Evolutionary conservation across 2,797 vertebrate species (phyloP).

Genomic region (Betta splendens): DNA sequence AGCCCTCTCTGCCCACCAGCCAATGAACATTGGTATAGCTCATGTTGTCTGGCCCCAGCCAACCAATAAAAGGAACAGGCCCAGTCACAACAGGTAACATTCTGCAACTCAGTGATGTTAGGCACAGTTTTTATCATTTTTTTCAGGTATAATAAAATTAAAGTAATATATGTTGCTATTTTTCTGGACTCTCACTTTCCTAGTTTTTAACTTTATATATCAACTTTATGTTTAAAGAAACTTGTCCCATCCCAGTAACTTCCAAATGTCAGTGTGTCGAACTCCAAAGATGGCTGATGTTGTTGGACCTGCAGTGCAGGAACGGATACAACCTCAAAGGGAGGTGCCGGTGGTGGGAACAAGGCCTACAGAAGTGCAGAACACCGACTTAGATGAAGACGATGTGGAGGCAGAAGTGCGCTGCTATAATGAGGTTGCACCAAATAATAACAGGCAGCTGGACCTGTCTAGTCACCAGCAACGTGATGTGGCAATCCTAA

Average conservation of each 20-base stretch:
- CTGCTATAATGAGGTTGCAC: conserved; percentile 76
- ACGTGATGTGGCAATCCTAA: conserved; percentile 85
- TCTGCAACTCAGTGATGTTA: not conserved
- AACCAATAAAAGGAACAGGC: conserved; percentile 89
- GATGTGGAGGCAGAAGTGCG: conserved; percentile 66
- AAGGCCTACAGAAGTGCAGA: conserved; percentile 62
- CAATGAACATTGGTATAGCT: conserved; percentile 94
- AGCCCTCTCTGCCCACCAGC: conserved; percentile 89
- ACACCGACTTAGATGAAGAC: conserved; percentile 68
- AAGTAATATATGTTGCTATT: no score
- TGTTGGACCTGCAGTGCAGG: conserved; percentile 78
- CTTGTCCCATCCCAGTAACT: conserved; percentile 83
- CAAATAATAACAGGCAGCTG: conserved; percentile 71
- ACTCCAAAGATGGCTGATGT: conserved; percentile 87
- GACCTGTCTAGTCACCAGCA: conserved; percentile 79
- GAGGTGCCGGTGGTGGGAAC: conserved; percentile 79
- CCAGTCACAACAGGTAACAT: conserved; percentile 86
- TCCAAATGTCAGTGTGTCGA: conserved; percentile 83
- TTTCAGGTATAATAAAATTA: no score
- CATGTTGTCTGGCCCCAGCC: conserved; percentile 97
- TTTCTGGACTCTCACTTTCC: not conserved
- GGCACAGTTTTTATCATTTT: no score
- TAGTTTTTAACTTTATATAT: not conserved
- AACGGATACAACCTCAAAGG: conserved; percentile 71
- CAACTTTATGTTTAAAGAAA: conserved; percentile 77